A percentile compares a stretch with the other conserved stretches of the same genome.
phyloP scores from a whole-genome alignment of 2,797 vertebrate species.

The Clarias fuscus region DNA sequence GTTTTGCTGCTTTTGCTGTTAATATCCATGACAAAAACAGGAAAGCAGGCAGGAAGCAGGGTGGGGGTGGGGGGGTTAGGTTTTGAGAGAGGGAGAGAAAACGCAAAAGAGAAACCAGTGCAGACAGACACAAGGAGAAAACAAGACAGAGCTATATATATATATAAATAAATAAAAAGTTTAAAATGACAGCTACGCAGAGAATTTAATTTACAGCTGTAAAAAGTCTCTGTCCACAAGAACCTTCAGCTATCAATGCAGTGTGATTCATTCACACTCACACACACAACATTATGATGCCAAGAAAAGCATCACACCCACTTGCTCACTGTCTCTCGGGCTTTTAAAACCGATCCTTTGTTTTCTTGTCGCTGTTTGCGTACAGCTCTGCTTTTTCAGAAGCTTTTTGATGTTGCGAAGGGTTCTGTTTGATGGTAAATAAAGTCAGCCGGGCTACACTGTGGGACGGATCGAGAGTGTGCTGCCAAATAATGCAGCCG shows the following conservation, averaged over 20 bases:
- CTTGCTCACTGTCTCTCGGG: conserved; percentile 50
- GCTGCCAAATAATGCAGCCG: conserved; percentile 67
- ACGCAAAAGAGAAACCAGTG: neutral
- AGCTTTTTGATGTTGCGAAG: conserved; percentile 61
- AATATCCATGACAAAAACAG: conserved; percentile 82
- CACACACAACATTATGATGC: conserved; percentile 43
- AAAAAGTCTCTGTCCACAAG: conserved; percentile 46
- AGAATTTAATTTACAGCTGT: conserved; percentile 39
- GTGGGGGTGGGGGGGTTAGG: conserved; percentile 48
- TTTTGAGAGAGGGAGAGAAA: conserved; percentile 27
- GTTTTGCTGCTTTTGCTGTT: conserved; percentile 79
- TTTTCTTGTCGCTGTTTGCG: conserved; percentile 59
- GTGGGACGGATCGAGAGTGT: conserved; percentile 66
- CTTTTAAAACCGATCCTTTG: conserved; percentile 62
- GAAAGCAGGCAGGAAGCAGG: conserved; percentile 70
- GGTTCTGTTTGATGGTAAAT: conserved; percentile 64
- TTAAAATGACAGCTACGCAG: neutral
- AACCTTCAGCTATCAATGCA: conserved; percentile 51
- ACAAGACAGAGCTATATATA: neutral
- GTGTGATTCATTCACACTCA: conserved; percentile 28
- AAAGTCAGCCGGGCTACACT: conserved; percentile 69
- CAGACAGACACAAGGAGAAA: conserved; percentile 3
- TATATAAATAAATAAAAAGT: neutral
- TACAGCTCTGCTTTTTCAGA: conserved; percentile 51
- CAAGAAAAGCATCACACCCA: conserved; percentile 59